Conservation (phyloP, 1,140 invertebrate species). For the Drosophila azteca region DNA sequence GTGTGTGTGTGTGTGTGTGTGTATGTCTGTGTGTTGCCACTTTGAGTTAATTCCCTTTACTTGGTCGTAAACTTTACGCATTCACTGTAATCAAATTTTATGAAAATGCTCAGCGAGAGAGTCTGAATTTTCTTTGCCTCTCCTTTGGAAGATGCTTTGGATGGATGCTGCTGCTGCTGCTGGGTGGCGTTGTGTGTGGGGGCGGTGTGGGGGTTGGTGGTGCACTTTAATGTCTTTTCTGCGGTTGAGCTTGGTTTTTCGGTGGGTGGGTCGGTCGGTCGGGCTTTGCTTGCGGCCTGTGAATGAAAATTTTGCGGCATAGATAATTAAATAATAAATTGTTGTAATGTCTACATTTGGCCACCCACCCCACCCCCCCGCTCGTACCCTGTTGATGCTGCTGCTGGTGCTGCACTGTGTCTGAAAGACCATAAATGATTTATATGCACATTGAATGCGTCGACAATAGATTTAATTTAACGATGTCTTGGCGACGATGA, state of each 20-base stretch:
- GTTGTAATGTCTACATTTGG: conserved; percentile 73
- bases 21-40: conserved; percentile 34
- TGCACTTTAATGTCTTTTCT: conserved; percentile 57
- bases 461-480: conserved; percentile 77
- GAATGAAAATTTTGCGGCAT: conserved; percentile 72
- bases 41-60: conserved; percentile 71
- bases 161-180: too few species aligned
- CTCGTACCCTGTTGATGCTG: neutral
- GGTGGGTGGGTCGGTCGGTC: neutral
- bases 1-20: conserved; percentile 12
- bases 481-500: conserved; percentile 62
- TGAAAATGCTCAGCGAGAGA: conserved; percentile 57
- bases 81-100: conserved; percentile 77
- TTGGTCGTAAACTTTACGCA: conserved; percentile 76
- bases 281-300: conserved; percentile 42
- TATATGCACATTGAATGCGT: conserved; percentile 76
- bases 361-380: conserved; percentile 4
- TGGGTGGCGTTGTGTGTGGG: conserved; percentile 9
- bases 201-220: conserved; percentile 2
- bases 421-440: conserved; percentile 69
- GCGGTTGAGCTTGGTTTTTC: conserved; percentile 31
- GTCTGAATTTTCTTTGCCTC: conserved; percentile 17
- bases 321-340: conserved; percentile 78
- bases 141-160: conserved; percentile 26
- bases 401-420: conserved; percentile 34